These are phyloP conservation scores for Callosobruchus maculatus DNA, from an alignment of 2,888 invertebrate species.

Conservation along the genomic window DNA sequence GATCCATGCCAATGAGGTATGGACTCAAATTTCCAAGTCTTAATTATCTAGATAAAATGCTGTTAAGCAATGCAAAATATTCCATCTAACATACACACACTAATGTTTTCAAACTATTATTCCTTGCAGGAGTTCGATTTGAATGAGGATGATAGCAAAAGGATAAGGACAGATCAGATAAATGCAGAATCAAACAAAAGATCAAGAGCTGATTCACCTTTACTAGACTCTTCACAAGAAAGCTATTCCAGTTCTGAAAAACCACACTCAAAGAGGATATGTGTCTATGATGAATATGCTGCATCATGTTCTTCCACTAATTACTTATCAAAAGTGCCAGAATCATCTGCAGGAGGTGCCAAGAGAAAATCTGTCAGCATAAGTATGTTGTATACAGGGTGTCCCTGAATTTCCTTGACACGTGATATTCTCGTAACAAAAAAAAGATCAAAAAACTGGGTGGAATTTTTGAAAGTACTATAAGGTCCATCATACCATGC, in stretches of 20 bases:
- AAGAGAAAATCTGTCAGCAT: constrained; percentile 28
- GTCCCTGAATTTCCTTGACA: too few relatives aligned
- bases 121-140: constrained; percentile 27
- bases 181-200: constrained; percentile 28
- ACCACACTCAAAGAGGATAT: constrained; percentile 32
- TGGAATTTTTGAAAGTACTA: too few relatives aligned
- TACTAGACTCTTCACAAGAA: constrained; percentile 13
- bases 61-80: too few relatives aligned
- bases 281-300: constrained; percentile 40
- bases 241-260: constrained; percentile 10
- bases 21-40: neutral
- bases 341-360: constrained; percentile 7
- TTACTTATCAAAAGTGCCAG: constrained; percentile 20
- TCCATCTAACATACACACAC: too few relatives aligned
- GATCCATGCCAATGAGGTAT: constrained; percentile 50
- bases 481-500: too few relatives aligned
- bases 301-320: constrained; percentile 40
- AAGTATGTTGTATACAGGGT: too few relatives aligned
- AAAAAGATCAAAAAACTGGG: too few relatives aligned
- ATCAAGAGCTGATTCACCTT: constrained; percentile 25
- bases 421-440: too few relatives aligned
- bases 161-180: constrained; percentile 29
- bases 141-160: constrained; percentile 32
- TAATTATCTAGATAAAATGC: neutral
- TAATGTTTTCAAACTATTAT: neutral